A percentile compares a stretch with the other conserved stretches of the same genome.
Evolutionary conservation across 2,888 invertebrate genomes (phyloP).

Genomic region (Conchocele bisecta): DNA sequence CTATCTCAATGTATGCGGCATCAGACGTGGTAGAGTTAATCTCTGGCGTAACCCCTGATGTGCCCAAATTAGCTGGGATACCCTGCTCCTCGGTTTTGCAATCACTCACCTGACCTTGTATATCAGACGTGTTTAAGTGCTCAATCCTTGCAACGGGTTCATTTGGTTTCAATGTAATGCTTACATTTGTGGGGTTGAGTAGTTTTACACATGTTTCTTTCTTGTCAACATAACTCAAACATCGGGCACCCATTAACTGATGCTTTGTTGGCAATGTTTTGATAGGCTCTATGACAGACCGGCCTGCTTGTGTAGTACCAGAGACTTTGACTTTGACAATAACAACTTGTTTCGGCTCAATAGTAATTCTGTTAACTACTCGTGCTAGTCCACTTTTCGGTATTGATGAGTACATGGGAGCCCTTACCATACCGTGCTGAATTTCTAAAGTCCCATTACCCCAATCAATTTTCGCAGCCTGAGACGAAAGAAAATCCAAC

Average conservation of each 20-base stretch:
- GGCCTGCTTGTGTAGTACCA: neutral
- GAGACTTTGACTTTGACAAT: neutral
- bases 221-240: neutral
- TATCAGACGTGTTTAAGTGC: neutral
- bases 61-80: neutral
- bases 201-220: neutral
- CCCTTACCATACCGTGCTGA: neutral
- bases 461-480: neutral
- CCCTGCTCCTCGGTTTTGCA: neutral
- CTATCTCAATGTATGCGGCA: constrained; percentile 19
- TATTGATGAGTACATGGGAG: neutral
- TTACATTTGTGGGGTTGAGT: neutral
- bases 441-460: neutral
- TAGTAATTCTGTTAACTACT: constrained; percentile 1
- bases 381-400: neutral
- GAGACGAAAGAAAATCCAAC: neutral
- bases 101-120: neutral
- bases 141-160: constrained; percentile 8
- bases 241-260: neutral
- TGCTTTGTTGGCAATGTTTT: neutral
- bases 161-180: neutral
- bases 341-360: neutral
- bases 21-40: neutral
- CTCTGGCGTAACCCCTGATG: neutral
- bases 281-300: neutral